Conservation (phyloP, 2,888 invertebrate species). For the Corbicula japonica region DNA sequence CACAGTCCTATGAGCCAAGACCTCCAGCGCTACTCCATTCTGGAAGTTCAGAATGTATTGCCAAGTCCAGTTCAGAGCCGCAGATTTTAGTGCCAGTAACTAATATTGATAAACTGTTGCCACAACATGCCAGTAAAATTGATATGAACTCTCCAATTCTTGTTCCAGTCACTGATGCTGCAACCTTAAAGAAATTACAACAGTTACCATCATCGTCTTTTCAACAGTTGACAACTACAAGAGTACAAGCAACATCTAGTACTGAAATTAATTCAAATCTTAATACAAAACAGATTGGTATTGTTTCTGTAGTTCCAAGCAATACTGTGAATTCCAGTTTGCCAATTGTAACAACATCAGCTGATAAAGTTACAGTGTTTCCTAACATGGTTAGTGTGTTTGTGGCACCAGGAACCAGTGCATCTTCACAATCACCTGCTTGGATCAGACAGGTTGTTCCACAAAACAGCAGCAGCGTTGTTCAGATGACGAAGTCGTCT, state of each 20-base stretch:
- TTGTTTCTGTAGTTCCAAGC: constrained; percentile 4
- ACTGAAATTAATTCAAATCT: no score
- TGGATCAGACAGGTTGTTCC: no score
- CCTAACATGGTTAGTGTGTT: no score
- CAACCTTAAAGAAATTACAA: constrained; percentile 38
- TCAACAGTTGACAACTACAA: not conserved
- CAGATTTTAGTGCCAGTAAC: constrained; percentile 50
- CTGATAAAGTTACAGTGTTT: not conserved
- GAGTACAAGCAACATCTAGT: not conserved
- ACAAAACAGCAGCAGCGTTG: no score
- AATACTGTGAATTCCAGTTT: not conserved
- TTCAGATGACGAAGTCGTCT: no score
- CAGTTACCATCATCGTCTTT: constrained; percentile 9
- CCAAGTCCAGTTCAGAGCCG: constrained; percentile 19
- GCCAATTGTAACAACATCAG: not conserved
- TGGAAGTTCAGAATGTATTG: constrained; percentile 1
- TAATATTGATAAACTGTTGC: constrained; percentile 30
- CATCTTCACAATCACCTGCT: no score
- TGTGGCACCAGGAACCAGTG: no score
- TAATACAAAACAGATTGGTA: not conserved
- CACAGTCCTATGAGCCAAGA: constrained; percentile 35
- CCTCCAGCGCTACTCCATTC: constrained; percentile 11
- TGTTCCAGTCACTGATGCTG: constrained; percentile 56
- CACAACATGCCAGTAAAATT: constrained; percentile 44
- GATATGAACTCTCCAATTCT: constrained; percentile 56